Base-by-base conservation (phyloP, 2,888 invertebrate species). In the Aricia artaxerxes region DNA sequence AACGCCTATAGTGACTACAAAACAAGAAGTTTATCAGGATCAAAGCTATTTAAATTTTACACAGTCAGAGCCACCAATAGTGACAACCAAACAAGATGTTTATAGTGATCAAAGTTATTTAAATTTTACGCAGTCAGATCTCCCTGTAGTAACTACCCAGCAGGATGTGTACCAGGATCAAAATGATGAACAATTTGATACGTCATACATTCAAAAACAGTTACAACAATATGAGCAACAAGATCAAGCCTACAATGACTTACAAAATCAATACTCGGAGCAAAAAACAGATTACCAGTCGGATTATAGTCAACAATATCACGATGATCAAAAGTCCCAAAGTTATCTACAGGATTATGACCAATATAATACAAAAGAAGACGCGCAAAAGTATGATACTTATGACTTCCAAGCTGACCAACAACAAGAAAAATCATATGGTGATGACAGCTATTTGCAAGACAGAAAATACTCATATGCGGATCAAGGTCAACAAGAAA, bases 161-260 rank as follows among this genome's bases (percentile, higher is more conserved):
- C 88, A 89, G 86, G 90, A 91, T 76, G 79, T 84, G 31, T 89
- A 86, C 82, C 86, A 87, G 73, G 88, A 88, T 81, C 87, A 88
- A 83, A 89, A 82, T 83, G 89, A 88, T 86, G 87, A 88, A 80
- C 88, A 89, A 81, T 88, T 87, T 80, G 89, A 91, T 84, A 83
- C 82, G 73, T 87, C 87, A 78, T 79, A 82, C 77, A 85, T 86
- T 49, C 86, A 86, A 84, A 82, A 84, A 79, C 84, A 85, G 78
- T 84, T 84, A 80, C 81, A 83, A 78, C 83, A 85, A 79, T 84
- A 84, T 78, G 85, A 86, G 60, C 81, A 82, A 73, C 83, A 84
- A 81, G 82, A 83, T 64, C 83, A 84, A 60, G 79, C 81, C 7
- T 84, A 84, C 38, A 82, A 82, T 73, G 83, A 84, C 35, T 82